phyloP scores from a whole-genome alignment of 2,797 vertebrate species.

The Falco naumanni region DNA sequence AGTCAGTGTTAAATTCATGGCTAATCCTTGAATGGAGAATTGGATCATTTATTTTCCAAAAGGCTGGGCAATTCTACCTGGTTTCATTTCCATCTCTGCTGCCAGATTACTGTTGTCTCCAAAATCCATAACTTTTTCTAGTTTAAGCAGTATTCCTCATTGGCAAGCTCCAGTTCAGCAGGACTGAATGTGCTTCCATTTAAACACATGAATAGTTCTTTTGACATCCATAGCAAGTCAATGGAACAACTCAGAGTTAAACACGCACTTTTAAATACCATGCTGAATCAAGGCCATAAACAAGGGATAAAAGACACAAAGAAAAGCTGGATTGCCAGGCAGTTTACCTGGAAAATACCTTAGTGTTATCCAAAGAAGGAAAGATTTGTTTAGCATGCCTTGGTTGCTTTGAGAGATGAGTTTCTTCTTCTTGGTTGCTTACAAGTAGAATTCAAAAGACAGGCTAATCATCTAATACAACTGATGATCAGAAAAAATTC shows the following conservation, averaged over 20 bases:
- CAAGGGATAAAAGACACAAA: background rate
- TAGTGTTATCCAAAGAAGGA: background rate
- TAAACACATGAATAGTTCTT: constrained; percentile 31
- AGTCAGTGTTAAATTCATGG: constrained; percentile 31
- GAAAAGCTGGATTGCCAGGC: background rate
- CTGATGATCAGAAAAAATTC: background rate
- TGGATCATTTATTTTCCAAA: constrained; percentile 63
- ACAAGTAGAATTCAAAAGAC: background rate
- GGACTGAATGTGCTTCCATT: constrained; percentile 19
- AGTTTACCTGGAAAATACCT: background rate
- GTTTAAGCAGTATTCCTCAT: constrained; percentile 32
- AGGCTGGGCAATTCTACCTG: constrained; percentile 37
- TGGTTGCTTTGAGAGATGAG: background rate
- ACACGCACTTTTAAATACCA: background rate
- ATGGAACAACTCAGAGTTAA: background rate
- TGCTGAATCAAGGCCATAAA: background rate
- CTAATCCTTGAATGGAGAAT: constrained; percentile 58
- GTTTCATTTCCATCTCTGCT: constrained; percentile 62
- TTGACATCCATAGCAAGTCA: constrained; percentile 10
- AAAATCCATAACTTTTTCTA: constrained; percentile 37
- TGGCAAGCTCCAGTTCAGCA: constrained; percentile 24
- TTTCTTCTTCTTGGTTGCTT: background rate
- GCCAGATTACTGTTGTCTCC: constrained; percentile 57
- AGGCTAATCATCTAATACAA: background rate
- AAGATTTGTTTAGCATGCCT: background rate